Evolutionary conservation across 2,888 invertebrate species (phyloP), one percentile per base, ranked within the genome.

Genomic region (Blastobasis lacticolella): DNA sequence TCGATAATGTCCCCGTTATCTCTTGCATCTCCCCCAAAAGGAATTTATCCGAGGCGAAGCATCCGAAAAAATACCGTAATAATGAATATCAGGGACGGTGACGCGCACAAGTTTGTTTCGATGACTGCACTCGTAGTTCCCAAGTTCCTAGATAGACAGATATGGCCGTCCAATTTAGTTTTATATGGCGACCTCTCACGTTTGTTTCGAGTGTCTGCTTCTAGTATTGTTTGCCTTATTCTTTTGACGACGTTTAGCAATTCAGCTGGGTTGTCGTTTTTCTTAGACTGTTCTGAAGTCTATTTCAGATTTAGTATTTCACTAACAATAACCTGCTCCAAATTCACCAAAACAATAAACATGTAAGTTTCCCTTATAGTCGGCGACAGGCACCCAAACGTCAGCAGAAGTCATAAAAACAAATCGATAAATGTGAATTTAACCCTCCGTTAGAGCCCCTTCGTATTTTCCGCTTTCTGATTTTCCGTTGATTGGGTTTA

Each of bases 401-500:
- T 85, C 81, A 81, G 81, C 85, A 71, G 61, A 73, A 78, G 75
- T 83, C 78, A 83, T 83, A 82, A 80, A 82, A 82, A 81, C 79
- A 78, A 85, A 86, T 86, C 85, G 83, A 86, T 87, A 78, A 9
- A 77, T 75, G 72, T 64, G 77, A 81, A 76, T 82, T 84, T 84
- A 83, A 84, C 85, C 87, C 84, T 86, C 85, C 77, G 80, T 79
- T 81, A 67, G 71, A 76, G 73, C 67, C 73, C 84, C 84, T 78
- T 78, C 68, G 75, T 68, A 82, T 87, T 86, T 86, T 84, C 84
- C 84, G 86, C 83, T 71, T 85, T 87, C 85, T 86, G 86, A 86
- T 85, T 88, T 85, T 82, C 79, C 77, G 66, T 82, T 84, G 83
- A 86, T 87, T 85, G 81, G 78, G 84, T 85, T 86, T 84, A 85